Evolutionary conservation across 2,888 invertebrate genomes (phyloP).

Genomic region (Agrilus mali): DNA sequence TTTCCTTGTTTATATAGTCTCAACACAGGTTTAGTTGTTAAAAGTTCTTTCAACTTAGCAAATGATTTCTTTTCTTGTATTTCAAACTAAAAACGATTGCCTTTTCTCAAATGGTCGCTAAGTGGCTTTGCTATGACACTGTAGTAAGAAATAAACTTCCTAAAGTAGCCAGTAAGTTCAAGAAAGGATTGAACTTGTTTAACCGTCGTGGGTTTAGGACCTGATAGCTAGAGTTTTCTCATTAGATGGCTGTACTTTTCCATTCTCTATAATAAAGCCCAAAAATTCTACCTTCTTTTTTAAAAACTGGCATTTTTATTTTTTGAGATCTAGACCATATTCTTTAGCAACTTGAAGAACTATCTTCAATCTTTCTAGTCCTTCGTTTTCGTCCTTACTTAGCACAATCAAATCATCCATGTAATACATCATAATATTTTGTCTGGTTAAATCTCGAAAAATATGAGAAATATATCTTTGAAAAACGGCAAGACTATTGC

Average conservation of each 20-base stretch:
- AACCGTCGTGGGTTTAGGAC: too few species aligned
- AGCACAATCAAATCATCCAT: constrained; percentile 17
- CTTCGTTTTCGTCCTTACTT: constrained; percentile 8
- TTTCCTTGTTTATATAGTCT: constrained; percentile 1
- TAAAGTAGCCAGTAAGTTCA: constrained; percentile 19
- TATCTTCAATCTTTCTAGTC: constrained; percentile 13
- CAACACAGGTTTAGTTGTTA: too few species aligned
- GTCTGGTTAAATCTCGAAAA: neutral
- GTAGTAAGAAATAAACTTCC: constrained; percentile 21
- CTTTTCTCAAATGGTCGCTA: constrained; percentile 13
- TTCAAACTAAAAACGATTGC: too few species aligned
- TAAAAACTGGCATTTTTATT: too few species aligned
- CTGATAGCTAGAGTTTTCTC: too few species aligned
- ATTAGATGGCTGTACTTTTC: too few species aligned
- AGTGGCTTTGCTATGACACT: constrained; percentile 20
- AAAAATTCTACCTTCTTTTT: too few species aligned
- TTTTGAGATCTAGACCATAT: too few species aligned
- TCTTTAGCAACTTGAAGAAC: constrained; percentile 7
- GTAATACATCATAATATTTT: constrained; percentile 4
- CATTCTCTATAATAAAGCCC: constrained; percentile 5
- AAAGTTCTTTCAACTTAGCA: too few species aligned
- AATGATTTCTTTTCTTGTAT: too few species aligned
- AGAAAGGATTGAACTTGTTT: too few species aligned
- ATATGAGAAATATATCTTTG: neutral
- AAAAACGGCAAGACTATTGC: neutral